A percentile compares a stretch with the other conserved stretches of the same genome.
Conservation (phyloP, 2,888 invertebrate genomes). For the Cataglyphis albicans region DNA sequence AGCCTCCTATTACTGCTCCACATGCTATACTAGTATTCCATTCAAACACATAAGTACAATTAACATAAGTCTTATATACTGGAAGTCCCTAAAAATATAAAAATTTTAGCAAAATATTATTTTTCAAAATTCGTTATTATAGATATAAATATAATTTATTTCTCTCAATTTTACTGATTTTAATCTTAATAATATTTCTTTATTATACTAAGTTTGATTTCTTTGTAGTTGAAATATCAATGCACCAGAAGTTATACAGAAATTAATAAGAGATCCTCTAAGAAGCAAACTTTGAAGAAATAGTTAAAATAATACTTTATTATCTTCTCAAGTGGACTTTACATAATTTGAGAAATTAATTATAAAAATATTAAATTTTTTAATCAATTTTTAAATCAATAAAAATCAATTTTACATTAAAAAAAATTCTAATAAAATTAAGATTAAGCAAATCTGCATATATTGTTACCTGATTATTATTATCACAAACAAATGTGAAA, state of each 20-base stretch:
- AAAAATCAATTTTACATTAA: not conserved
- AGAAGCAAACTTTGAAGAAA: not conserved
- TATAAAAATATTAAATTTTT: not conserved
- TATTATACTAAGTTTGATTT: too few relatives aligned
- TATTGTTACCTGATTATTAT: conserved; percentile 64
- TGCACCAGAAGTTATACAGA: not conserved
- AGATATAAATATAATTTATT: not conserved
- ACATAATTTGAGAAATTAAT: not conserved
- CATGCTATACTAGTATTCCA: conserved; percentile 81
- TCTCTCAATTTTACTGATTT: not conserved
- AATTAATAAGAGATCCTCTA: not conserved
- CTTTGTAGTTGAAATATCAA: not conserved
- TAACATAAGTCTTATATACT: conserved; percentile 72
- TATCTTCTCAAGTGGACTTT: not conserved
- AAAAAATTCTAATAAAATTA: not conserved
- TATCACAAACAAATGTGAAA: conserved; percentile 75
- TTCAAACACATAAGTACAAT: conserved; percentile 79
- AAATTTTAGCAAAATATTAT: not conserved
- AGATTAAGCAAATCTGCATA: not conserved
- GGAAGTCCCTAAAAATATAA: conserved; percentile 74
- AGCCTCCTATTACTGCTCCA: conserved; percentile 72
- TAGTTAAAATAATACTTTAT: not conserved
- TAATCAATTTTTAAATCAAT: not conserved
- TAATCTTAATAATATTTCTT: too few relatives aligned
- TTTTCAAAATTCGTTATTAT: not conserved